Percentiles rank a stretch among this genome's conserved stretches.
These are phyloP conservation scores for Ferdinandea cuprea DNA, from an alignment of 2,888 invertebrate species.

Conservation along the genomic window DNA sequence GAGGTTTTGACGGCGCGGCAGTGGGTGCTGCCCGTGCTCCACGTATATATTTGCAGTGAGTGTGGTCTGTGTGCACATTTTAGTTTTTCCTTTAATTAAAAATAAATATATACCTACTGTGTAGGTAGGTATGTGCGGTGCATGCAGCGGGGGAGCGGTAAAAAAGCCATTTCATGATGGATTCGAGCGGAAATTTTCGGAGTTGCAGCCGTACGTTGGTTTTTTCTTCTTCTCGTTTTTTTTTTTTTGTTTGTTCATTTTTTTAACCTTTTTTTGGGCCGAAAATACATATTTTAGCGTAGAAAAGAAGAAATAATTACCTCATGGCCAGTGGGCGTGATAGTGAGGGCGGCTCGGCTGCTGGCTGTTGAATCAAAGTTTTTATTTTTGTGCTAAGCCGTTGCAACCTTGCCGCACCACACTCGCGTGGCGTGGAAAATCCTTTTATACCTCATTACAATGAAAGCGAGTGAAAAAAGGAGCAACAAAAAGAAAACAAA, in stretches of 20 bases:
- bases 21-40: slow-evolving; percentile 10
- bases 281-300: slow-evolving; percentile 69
- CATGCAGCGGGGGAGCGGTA: background rate
- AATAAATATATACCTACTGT: slow-evolving; percentile 67
- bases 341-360: slow-evolving; percentile 29
- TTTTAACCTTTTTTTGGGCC: slow-evolving; percentile 25
- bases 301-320: slow-evolving; percentile 71
- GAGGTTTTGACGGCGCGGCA: slow-evolving; percentile 25
- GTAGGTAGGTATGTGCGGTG: slow-evolving; percentile 9
- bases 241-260: slow-evolving; percentile 47
- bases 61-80: slow-evolving; percentile 73
- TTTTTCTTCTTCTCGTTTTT: slow-evolving; percentile 41
- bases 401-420: slow-evolving; percentile 68
- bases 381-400: slow-evolving; percentile 33
- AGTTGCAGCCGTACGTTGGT: slow-evolving; percentile 57
- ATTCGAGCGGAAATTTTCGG: slow-evolving; percentile 73
- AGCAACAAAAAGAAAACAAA: slow-evolving; percentile 1
- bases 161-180: slow-evolving; percentile 74
- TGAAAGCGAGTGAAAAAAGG: slow-evolving; percentile 73
- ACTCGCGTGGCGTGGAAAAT: slow-evolving; percentile 74
- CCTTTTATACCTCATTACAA: slow-evolving; percentile 75
- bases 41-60: slow-evolving; percentile 55
- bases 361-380: slow-evolving; percentile 71
- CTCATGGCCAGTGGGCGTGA: slow-evolving; percentile 66
- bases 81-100: slow-evolving; percentile 75